phyloP scores from a whole-genome alignment of 2,113 vertebrate species.

The Lontra canadensis region DNA sequence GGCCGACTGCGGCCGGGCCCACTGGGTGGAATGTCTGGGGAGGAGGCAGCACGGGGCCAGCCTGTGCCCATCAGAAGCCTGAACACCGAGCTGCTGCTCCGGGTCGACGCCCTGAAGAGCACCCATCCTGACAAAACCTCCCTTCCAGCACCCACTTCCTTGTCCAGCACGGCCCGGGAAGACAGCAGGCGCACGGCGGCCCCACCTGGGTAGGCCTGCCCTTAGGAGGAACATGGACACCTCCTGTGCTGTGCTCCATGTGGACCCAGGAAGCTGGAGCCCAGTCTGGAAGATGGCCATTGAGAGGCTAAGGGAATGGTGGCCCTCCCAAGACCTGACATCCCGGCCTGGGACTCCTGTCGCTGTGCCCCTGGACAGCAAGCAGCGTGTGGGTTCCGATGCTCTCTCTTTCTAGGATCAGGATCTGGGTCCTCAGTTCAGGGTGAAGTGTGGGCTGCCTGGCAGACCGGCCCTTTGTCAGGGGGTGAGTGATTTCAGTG shows the following conservation, averaged over 20 bases:
- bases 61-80: not conserved
- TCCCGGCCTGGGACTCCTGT: not conserved
- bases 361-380: not conserved
- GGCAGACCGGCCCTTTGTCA: rapidly evolving
- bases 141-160: not conserved
- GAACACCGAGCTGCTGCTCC: not conserved
- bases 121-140: not conserved
- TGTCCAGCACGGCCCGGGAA: not conserved
- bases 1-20: not conserved
- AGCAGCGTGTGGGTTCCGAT: rapidly evolving
- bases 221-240: not conserved
- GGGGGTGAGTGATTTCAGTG: not conserved
- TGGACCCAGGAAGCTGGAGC: not conserved
- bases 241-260: not conserved
- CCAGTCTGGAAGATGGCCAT: not conserved
- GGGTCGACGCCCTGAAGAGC: not conserved
- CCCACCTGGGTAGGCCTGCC: not conserved
- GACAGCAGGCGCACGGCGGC: not conserved
- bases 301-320: not conserved
- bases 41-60: too few species aligned
- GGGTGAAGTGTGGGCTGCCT: not conserved
- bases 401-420: not conserved
- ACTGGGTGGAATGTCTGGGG: not conserved
- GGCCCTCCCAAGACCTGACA: not conserved
- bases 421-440: not conserved